Conservation (phyloP, 2,113 vertebrate species). For the Geococcyx californianus region DNA sequence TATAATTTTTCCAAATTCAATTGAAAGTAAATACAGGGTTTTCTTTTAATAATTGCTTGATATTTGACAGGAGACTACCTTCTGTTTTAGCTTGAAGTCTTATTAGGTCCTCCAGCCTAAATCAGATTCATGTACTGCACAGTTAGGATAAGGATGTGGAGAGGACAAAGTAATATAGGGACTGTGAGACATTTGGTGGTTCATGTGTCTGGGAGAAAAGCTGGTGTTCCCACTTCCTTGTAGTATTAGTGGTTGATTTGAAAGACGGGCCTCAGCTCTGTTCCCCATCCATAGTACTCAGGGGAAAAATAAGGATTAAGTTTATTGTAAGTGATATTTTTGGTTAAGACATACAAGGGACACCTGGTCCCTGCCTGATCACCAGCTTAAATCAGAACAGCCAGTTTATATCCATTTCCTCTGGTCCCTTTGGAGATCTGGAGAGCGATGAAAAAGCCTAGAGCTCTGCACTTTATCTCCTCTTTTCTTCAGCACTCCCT, state of each 20-base stretch:
- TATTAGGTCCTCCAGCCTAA: background rate
- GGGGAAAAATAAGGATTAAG: conserved; percentile 34
- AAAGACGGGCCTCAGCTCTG: background rate
- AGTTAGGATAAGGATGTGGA: background rate
- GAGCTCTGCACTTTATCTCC: background rate
- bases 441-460: background rate
- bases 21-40: background rate
- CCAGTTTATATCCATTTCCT: background rate
- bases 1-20: background rate
- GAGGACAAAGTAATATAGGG: background rate
- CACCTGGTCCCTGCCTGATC: conserved; percentile 34
- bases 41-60: background rate
- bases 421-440: background rate
- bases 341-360: conserved; percentile 19
- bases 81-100: background rate
- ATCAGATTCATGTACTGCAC: background rate
- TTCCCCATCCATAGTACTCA: background rate
- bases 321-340: conserved; percentile 28
- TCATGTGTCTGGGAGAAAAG: background rate
- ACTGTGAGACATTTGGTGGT: background rate
- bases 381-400: background rate
- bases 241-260: background rate
- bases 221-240: background rate
- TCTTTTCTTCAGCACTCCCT: background rate
- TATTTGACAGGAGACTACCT: background rate